These are phyloP conservation scores for Agonopterix heracliana DNA, from an alignment of 2,888 invertebrate species.

Conservation along the genomic window DNA sequence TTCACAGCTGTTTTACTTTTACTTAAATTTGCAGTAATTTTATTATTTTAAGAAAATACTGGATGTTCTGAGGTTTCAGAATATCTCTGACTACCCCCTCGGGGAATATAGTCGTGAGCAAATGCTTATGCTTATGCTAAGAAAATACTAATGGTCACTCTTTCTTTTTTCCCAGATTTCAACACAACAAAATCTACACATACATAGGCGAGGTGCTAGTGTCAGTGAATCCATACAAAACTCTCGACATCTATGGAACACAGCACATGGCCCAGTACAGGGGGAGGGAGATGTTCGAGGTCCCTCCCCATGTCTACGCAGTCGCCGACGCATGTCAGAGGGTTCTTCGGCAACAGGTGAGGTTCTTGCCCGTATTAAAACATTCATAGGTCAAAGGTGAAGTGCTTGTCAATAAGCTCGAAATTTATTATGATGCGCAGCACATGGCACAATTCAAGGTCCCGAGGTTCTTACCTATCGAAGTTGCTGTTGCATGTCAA, in stretches of 20 bases:
- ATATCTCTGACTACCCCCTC: too few relatives aligned
- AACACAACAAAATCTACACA: constrained; percentile 95
- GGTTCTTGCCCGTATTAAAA: constrained; percentile 1
- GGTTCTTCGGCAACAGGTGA: constrained; percentile 88
- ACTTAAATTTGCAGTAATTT: too few relatives aligned
- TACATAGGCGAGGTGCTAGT: constrained; percentile 99
- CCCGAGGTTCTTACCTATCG: constrained; percentile 90
- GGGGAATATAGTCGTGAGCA: too few relatives aligned
- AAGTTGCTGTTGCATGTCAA: constrained; percentile 97
- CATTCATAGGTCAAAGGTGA: neutral
- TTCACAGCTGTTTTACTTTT: too few relatives aligned
- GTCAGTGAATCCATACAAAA: constrained; percentile 97
- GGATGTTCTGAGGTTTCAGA: too few relatives aligned
- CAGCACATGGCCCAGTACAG: constrained; percentile 90
- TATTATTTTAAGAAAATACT: too few relatives aligned
- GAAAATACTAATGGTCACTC: too few relatives aligned
- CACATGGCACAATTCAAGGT: constrained; percentile 95
- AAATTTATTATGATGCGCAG: constrained; percentile 60
- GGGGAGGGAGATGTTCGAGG: constrained; percentile 96
- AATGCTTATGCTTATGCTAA: too few relatives aligned
- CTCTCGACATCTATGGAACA: constrained; percentile 92
- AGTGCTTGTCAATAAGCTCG: neutral
- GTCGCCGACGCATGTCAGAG: constrained; percentile 97
- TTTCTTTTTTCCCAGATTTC: constrained; percentile 81
- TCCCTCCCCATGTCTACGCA: constrained; percentile 98